A percentile compares a stretch with the other conserved stretches of the same genome.
These are phyloP conservation scores for Vulpes ferrilata DNA, from an alignment of 2,113 vertebrate genomes.

Conservation along the genomic window DNA sequence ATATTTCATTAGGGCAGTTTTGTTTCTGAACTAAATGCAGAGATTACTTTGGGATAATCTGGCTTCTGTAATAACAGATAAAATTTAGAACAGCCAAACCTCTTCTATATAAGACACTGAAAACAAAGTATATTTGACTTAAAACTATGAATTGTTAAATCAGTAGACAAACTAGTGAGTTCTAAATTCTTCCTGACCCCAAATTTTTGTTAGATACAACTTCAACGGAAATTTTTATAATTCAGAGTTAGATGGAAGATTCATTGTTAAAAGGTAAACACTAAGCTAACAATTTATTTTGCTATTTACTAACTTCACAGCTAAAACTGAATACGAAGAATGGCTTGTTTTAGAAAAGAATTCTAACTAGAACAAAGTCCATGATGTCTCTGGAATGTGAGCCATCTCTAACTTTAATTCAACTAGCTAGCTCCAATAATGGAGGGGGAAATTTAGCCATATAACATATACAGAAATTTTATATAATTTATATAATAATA, in stretches of 20 bases:
- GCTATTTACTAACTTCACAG: conserved; percentile 58
- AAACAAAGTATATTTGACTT: neutral
- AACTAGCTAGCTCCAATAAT: neutral
- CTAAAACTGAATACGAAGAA: conserved; percentile 48
- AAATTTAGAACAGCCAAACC: neutral
- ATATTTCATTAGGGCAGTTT: neutral
- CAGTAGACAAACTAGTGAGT: neutral
- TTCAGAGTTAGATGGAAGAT: neutral
- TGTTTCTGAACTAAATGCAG: neutral
- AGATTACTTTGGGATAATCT: neutral
- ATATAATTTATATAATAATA: no score
- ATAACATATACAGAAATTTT: neutral
- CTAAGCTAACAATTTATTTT: conserved; percentile 29
- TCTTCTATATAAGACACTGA: neutral
- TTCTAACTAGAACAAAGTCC: conserved; percentile 27
- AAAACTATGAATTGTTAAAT: conserved; percentile 26
- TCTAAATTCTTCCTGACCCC: neutral
- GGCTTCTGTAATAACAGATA: neutral
- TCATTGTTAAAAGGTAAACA: conserved; percentile 33
- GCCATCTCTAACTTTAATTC: neutral
- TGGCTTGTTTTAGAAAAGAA: conserved; percentile 59
- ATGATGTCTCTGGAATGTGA: neutral
- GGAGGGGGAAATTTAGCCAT: neutral
- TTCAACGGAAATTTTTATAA: conserved; percentile 22
- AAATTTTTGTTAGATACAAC: neutral